phyloP scores from a whole-genome alignment of 2,113 vertebrate genomes.

The Diphyllodes magnificus region DNA sequence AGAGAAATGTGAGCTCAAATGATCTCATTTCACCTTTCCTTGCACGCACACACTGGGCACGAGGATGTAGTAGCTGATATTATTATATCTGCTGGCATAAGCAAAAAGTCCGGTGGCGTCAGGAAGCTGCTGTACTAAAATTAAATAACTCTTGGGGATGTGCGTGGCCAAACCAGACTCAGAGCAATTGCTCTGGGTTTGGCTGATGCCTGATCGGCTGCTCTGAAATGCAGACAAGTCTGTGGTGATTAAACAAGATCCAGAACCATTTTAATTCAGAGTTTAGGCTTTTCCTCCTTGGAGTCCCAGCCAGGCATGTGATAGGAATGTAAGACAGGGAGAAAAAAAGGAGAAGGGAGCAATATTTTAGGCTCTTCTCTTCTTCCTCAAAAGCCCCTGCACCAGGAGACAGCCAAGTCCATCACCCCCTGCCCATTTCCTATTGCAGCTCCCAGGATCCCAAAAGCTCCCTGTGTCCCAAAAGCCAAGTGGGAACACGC shows the following conservation, averaged over 20 bases:
- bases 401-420: fast-evolving
- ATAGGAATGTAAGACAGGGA: neutral
- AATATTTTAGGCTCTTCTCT: neutral
- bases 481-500: neutral
- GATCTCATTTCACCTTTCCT: neutral
- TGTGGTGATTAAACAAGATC: fast-evolving
- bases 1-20: neutral
- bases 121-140: neutral
- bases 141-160: neutral
- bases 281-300: neutral
- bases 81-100: neutral
- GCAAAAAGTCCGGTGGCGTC: neutral
- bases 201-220: neutral
- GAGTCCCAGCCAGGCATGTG: neutral
- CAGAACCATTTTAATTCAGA: neutral
- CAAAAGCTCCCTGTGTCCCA: neutral
- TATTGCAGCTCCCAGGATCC: neutral
- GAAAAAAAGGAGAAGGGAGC: neutral
- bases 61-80: neutral
- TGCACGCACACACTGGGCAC: fast-evolving
- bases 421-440: neutral
- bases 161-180: neutral
- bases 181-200: neutral
- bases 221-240: neutral
- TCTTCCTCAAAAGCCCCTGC: neutral